phyloP scores from a whole-genome alignment of 2,888 invertebrate genomes.

The Pammene fasciana region DNA sequence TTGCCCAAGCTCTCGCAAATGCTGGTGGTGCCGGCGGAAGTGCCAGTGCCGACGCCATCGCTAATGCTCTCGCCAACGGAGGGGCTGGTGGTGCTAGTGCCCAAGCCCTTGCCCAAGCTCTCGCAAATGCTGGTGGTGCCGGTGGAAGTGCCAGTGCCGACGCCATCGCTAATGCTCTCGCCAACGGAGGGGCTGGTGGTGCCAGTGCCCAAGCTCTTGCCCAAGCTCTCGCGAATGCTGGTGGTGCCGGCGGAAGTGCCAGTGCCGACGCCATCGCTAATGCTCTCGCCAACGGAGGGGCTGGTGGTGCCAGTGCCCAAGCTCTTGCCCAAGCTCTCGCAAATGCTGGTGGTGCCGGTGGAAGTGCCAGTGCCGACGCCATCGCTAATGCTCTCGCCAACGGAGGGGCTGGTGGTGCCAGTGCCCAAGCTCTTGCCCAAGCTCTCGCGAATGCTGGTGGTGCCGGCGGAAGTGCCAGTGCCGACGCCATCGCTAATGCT shows the following conservation, averaged over 20 bases:
- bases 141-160: not conserved
- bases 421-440: slow-evolving; percentile 4
- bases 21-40: slow-evolving; percentile 1
- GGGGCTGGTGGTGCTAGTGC: slow-evolving; percentile 24
- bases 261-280: slow-evolving; percentile 8
- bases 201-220: slow-evolving; percentile 22
- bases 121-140: not conserved
- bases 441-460: slow-evolving; percentile 1
- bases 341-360: slow-evolving; percentile 4
- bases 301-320: slow-evolving; percentile 2
- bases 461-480: slow-evolving; percentile 1
- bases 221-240: slow-evolving; percentile 17
- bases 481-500: not conserved
- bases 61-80: slow-evolving; percentile 15
- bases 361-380: slow-evolving; percentile 16
- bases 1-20: not conserved
- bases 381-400: slow-evolving; percentile 14
- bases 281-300: slow-evolving; percentile 13
- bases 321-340: not conserved
- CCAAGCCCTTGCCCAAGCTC: slow-evolving; percentile 15
- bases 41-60: slow-evolving; percentile 16
- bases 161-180: slow-evolving; percentile 14
- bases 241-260: not conserved
- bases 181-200: slow-evolving; percentile 8
- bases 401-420: not conserved